Evolutionary conservation across 2,888 invertebrate species (phyloP), one percentile per base, ranked within the genome.

Genomic region (Ophraella communa): DNA sequence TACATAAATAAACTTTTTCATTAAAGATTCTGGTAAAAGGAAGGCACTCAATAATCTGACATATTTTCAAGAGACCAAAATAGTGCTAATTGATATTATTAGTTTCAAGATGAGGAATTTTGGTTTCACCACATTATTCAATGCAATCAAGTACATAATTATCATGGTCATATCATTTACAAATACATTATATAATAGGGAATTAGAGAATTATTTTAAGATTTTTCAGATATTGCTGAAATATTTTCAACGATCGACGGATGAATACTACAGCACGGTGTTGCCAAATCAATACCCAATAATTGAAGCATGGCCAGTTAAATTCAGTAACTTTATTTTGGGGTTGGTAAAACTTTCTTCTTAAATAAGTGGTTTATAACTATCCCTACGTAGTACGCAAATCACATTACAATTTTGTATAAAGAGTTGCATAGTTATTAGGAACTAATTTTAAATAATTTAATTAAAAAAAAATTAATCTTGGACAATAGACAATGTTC

Each of bases 241-340:
- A 45, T 21, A 18, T 45, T 21, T 51, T 51, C 49, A 51, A 51
- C 49, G 27, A 51, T 51, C 49, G 49, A 51, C 49, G 27, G 7
- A 23, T 51, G n/a, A 51, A 5, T 23, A 23, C 30, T 30, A 2
- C 17, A n/a, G 5, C 24, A 17, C 49, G 49, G 10, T 51, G 49
- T 51, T 51, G 49, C 49, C 49, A 51, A 51, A 51, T 51, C 49
- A 51, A 27, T 51, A 51, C 24, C 14, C 49, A 51, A 24, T n/a
- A 24, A 24, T 51, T 17, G 14, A 23, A 49, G 27, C 23, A 49
- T 20, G 18, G 1, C 17, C 5, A 27, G 4, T n/a, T 51, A 27
- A 51, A 27, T 27, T 51, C 8, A 14, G 4, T 17, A 17, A 27
- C 27, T 24, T 23, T 51, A 51, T 51, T 51, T 23, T 51, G 49